Conservation (phyloP, 1,140 invertebrate genomes). For the Adoxophyes honmai region DNA sequence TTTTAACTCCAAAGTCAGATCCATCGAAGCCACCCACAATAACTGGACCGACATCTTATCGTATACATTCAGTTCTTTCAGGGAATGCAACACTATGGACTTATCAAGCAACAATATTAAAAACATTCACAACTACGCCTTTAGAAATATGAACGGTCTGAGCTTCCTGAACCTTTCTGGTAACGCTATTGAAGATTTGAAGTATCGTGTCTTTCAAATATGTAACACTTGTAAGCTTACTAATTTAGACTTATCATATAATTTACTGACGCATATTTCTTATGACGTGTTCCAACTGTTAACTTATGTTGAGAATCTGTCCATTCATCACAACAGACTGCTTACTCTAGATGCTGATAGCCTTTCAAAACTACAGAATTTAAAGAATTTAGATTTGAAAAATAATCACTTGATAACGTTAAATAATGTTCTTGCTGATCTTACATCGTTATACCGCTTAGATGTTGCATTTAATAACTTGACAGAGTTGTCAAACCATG, state of each 20-base stretch:
- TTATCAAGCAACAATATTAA: slow-evolving; percentile 41
- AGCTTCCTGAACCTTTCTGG: slow-evolving; percentile 40
- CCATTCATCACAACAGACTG: neutral
- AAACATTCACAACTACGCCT: slow-evolving; percentile 34
- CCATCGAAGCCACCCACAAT: slow-evolving; percentile 35
- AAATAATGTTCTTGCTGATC: slow-evolving; percentile 25
- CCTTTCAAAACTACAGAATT: slow-evolving; percentile 31
- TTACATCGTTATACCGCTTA: slow-evolving; percentile 27
- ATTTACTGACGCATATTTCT: neutral
- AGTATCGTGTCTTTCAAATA: slow-evolving; percentile 28
- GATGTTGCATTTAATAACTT: slow-evolving; percentile 46
- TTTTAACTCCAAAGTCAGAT: slow-evolving; percentile 48
- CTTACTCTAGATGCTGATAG: slow-evolving; percentile 30
- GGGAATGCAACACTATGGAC: slow-evolving; percentile 31
- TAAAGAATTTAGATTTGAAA: slow-evolving; percentile 37
- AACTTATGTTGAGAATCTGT: neutral
- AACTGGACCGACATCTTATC: slow-evolving; percentile 34
- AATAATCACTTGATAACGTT: slow-evolving; percentile 30
- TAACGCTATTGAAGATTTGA: slow-evolving; percentile 39
- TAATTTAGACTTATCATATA: slow-evolving; percentile 23
- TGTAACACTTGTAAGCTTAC: slow-evolving; percentile 21
- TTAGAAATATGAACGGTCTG: slow-evolving; percentile 30
- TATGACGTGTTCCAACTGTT: slow-evolving; percentile 5
- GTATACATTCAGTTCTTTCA: slow-evolving; percentile 42
- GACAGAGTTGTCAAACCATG: slow-evolving; percentile 26